phyloP scores from a whole-genome alignment of 2,113 vertebrate genomes.

The Triplophysa tibetana region DNA sequence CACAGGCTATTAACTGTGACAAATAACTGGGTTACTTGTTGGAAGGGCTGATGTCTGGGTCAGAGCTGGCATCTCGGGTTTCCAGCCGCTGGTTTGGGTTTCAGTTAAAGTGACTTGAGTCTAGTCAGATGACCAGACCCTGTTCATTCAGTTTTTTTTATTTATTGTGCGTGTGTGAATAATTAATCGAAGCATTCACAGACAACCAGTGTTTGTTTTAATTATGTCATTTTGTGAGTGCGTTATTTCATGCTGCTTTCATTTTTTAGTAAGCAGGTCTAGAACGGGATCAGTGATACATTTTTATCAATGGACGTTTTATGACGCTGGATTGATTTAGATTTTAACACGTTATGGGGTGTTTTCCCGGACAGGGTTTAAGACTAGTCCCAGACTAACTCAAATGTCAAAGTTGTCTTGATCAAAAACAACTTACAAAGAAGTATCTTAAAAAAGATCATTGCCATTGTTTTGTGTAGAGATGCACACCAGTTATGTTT shows the following conservation, averaged over 20 bases:
- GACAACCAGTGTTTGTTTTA: conserved; percentile 19
- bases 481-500: too few species aligned
- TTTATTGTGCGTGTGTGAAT: conserved; percentile 26
- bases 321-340: too few species aligned
- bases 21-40: conserved; percentile 49
- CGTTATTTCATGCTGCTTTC: background rate
- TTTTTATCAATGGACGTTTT: too few species aligned
- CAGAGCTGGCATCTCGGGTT: conserved; percentile 32
- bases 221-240: conserved; percentile 27
- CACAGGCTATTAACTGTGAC: conserved; percentile 43
- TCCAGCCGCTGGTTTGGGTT: conserved; percentile 32
- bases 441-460: too few species aligned
- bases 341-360: too few species aligned
- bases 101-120: conserved; percentile 28
- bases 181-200: conserved; percentile 34
- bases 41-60: conserved; percentile 53
- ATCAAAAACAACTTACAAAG: too few species aligned
- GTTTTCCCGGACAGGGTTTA: too few species aligned
- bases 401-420: too few species aligned
- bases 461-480: too few species aligned
- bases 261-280: background rate
- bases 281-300: background rate
- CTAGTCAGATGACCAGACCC: conserved; percentile 24
- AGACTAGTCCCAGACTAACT: too few species aligned
- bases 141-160: conserved; percentile 20